phyloP scores from a whole-genome alignment of 2,797 vertebrate species.

The Manis javanica region DNA sequence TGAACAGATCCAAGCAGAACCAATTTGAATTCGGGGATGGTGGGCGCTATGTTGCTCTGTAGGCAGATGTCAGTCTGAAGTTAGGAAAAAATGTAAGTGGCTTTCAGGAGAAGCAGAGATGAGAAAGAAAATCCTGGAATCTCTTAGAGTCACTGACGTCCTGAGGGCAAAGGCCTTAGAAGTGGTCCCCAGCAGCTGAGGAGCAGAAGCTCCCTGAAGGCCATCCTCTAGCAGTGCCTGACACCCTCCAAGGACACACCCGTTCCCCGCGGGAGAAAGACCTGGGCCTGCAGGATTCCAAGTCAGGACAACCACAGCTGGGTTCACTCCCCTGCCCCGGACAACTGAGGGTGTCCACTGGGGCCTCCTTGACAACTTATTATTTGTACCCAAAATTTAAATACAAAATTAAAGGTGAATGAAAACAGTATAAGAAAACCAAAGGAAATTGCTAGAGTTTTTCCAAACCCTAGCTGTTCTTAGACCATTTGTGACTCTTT shows the following conservation, averaged over 20 bases:
- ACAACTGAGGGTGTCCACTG: not conserved
- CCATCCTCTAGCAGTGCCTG: not conserved
- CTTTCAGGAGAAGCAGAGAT: not conserved
- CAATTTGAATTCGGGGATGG: not conserved
- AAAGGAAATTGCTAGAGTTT: not conserved
- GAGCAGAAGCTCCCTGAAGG: not conserved
- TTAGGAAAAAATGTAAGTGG: not conserved
- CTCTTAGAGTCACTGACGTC: too few species aligned
- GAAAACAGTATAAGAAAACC: not conserved
- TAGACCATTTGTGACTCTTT: not conserved
- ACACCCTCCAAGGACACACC: not conserved
- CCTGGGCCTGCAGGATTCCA: not conserved
- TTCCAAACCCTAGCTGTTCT: not conserved
- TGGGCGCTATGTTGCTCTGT: too few species aligned
- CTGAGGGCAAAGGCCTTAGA: not conserved
- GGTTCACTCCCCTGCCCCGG: not conserved
- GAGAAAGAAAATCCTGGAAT: not conserved
- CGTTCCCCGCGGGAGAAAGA: not conserved
- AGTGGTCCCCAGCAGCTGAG: rapidly evolving
- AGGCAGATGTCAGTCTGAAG: not conserved
- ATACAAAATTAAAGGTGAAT: not conserved
- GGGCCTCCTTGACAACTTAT: not conserved
- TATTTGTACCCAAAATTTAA: not conserved
- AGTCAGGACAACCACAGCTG: not conserved
- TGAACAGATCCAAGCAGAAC: not conserved